A percentile compares a stretch with the other conserved stretches of the same genome.
Conservation (phyloP, 2,888 invertebrate species). For the Troilus luridus region DNA sequence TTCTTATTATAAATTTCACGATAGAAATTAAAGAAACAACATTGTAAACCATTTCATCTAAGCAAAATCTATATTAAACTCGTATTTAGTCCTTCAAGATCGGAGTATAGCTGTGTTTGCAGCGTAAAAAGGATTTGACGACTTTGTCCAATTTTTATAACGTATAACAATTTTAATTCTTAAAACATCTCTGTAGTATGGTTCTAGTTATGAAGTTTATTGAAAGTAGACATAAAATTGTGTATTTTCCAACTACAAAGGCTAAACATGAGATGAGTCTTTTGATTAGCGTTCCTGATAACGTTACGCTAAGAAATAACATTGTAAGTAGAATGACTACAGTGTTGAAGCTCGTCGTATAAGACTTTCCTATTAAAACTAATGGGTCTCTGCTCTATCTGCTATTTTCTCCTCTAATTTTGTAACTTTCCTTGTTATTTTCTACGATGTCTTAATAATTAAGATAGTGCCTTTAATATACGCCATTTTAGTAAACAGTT, state of each 20-base stretch:
- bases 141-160: too few relatives aligned
- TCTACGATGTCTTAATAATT: too few relatives aligned
- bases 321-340: background rate
- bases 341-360: background rate
- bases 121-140: too few relatives aligned
- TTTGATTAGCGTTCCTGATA: background rate
- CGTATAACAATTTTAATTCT: background rate
- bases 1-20: too few relatives aligned
- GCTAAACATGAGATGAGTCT: background rate
- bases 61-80: too few relatives aligned
- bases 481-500: too few relatives aligned
- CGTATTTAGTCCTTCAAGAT: too few relatives aligned
- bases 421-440: too few relatives aligned
- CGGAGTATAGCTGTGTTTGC: too few relatives aligned
- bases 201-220: background rate
- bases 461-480: too few relatives aligned
- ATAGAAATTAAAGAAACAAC: too few relatives aligned
- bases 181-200: background rate
- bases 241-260: background rate
- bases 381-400: background rate
- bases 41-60: too few relatives aligned
- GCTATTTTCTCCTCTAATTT: background rate
- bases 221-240: background rate
- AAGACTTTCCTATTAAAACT: background rate
- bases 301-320: background rate